Base-by-base conservation (phyloP, 1,140 invertebrate genomes). In the Ephestia elutella region DNA sequence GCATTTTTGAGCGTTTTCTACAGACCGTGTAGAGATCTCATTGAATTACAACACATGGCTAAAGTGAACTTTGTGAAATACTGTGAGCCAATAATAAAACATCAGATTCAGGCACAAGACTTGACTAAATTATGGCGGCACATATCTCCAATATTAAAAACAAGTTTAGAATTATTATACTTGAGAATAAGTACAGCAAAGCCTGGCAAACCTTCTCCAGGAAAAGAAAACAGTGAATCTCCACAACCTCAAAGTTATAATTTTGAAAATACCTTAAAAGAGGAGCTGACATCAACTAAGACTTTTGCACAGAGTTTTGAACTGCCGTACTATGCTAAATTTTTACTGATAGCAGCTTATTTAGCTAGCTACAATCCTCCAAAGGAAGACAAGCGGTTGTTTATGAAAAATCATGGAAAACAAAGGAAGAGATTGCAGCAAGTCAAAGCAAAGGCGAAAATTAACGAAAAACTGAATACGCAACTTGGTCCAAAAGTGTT, bases 351-450 rank as follows among this genome's bases (percentile, higher is more conserved):
- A 21, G 95, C 96, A 19, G 94, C 96, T 7, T 98, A 96, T 81
- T 86, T 98, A 58, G 96, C 96, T 0, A 98, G 96, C 19, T 96
- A 97, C 71, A 97, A 97, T 86, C 94, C 95, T 0, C 90, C 93
- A 0, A 96, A 95, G 72, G 92, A 95, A 68, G 96, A 98, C 80
- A 95, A 94, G 75, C 89, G 93, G 56, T 80, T 96, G 3, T 97
- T 96, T 77, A 90, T 95, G 72, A 96, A 96, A 90, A 80, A 93
- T 80, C 90, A 94, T 84, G 92, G 91, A 28, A 90, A 92, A 77
- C 89, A 92, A 80, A 81, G 89, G 66, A 91, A 92, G 72, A 82
- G 87, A 55, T 71, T 91, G 73, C 91, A 92, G 69, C 90, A 90
- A 70, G 90, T 88, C 0, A 92, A 90, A 67, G 90, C 90, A 1